A percentile compares a stretch with the other conserved stretches of the same genome.
Conservation (phyloP, 1,140 invertebrate genomes). For the Brachionus paranguensis region DNA sequence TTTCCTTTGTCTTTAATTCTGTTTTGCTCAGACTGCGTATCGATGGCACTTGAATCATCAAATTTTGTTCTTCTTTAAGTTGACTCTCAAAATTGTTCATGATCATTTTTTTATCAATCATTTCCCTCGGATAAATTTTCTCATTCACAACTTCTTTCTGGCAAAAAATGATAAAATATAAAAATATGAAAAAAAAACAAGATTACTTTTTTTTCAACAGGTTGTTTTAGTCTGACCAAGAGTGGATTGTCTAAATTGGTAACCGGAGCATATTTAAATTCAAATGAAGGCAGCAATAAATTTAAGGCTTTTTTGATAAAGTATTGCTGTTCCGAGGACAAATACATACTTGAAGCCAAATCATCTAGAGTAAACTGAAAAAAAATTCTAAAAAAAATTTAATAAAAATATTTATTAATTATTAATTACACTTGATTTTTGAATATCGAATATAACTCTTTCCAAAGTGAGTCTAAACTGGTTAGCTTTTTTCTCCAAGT, state of each 20-base stretch:
- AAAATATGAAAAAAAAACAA: neutral
- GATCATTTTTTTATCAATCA: neutral
- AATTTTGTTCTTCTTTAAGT: neutral
- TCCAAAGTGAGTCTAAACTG: neutral
- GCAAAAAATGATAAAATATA: neutral
- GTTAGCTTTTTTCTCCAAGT: neutral
- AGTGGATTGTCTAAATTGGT: neutral
- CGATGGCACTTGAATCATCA: constrained; percentile 17
- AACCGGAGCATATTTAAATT: neutral
- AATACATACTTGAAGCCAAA: neutral
- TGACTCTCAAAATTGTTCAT: constrained; percentile 10
- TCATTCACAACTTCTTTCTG: neutral
- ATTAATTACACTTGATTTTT: constrained; percentile 34
- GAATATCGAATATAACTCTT: neutral
- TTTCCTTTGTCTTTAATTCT: neutral
- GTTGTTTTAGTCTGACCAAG: neutral
- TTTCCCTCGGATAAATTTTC: neutral
- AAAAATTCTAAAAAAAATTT: neutral
- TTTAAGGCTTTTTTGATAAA: constrained; percentile 7
- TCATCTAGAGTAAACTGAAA: neutral
- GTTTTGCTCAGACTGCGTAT: neutral
- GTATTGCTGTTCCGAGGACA: constrained; percentile 1
- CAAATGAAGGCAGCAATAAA: neutral
- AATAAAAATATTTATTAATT: neutral
- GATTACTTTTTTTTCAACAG: neutral